Evolutionary conservation across 2,797 vertebrate genomes (phyloP).

Genomic region (Myoxocephalus aenaeus): DNA sequence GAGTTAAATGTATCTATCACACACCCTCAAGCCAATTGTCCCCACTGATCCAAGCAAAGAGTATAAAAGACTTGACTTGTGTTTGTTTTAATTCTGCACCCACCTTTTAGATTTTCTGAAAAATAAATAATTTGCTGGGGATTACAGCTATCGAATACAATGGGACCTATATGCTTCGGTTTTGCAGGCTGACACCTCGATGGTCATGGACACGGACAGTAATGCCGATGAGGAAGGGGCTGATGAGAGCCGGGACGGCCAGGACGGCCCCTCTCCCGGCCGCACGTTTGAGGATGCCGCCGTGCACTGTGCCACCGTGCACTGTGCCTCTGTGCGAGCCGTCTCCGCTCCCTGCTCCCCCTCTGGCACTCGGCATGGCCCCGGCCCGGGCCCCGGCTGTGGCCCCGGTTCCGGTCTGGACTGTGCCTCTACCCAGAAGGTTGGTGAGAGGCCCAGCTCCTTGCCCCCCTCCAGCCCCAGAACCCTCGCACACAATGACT

Average conservation of each 20-base stretch:
- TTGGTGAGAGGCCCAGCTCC: conserved; percentile 80
- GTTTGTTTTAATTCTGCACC: not conserved
- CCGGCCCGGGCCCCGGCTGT: conserved; percentile 61
- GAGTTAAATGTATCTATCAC: not conserved
- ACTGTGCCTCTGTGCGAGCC: conserved; percentile 56
- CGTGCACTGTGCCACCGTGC: conserved; percentile 32
- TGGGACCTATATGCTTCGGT: too few relatives aligned
- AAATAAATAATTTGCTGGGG: not conserved
- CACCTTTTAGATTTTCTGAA: not conserved
- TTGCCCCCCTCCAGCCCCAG: conserved; percentile 81
- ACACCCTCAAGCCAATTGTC: not conserved
- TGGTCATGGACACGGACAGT: conserved; percentile 84
- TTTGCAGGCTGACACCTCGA: conserved; percentile 75
- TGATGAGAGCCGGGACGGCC: conserved; percentile 80
- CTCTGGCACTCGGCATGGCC: conserved; percentile 65
- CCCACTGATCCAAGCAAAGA: not conserved
- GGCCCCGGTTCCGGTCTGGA: conserved; percentile 64
- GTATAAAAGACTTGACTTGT: not conserved
- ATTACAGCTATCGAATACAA: not conserved
- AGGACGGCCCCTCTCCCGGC: conserved; percentile 66
- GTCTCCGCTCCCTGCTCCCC: conserved; percentile 80
- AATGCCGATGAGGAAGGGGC: conserved; percentile 82
- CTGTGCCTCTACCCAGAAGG: conserved; percentile 73
- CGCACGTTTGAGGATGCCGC: conserved; percentile 43
- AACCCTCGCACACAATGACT: conserved; percentile 81